Evolutionary conservation across 2,113 vertebrate genomes (phyloP).

Genomic region (Nematolebias whitei): DNA sequence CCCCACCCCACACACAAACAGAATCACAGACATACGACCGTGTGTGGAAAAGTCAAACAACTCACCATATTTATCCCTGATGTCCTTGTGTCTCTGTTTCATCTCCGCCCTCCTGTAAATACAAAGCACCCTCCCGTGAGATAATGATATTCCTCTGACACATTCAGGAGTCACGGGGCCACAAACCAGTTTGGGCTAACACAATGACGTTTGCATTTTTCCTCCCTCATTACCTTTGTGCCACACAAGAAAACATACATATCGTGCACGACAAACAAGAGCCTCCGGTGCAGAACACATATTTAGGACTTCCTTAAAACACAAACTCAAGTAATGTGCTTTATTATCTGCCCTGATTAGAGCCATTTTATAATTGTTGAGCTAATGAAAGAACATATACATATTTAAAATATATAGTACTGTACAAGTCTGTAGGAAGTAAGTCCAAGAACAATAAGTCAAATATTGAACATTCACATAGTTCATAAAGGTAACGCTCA

Average conservation of each 20-base stretch:
- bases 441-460: not conserved
- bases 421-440: too few relatives aligned
- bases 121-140: conserved; percentile 41
- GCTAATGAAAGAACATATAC: not conserved
- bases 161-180: conserved; percentile 1
- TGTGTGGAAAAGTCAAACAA: not conserved
- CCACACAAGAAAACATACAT: conserved; percentile 11
- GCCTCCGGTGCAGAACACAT: not conserved
- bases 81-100: conserved; percentile 92
- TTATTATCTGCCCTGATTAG: too few relatives aligned
- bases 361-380: not conserved
- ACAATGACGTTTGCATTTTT: conserved; percentile 31
- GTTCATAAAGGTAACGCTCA: conserved; percentile 52
- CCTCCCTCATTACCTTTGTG: not conserved
- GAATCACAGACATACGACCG: not conserved
- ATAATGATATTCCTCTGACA: conserved; percentile 15
- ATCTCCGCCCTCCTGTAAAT: conserved; percentile 87
- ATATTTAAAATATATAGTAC: not conserved
- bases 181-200: conserved; percentile 50
- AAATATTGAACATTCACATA: not conserved
- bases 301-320: not conserved
- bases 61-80: conserved; percentile 94
- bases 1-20: not conserved
- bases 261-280: conserved; percentile 3
- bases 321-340: too few relatives aligned